A percentile compares a stretch with the other conserved stretches of the same genome.
These are phyloP conservation scores for Eurytoma californica DNA, from an alignment of 2,888 invertebrate species.

Conservation along the genomic window DNA sequence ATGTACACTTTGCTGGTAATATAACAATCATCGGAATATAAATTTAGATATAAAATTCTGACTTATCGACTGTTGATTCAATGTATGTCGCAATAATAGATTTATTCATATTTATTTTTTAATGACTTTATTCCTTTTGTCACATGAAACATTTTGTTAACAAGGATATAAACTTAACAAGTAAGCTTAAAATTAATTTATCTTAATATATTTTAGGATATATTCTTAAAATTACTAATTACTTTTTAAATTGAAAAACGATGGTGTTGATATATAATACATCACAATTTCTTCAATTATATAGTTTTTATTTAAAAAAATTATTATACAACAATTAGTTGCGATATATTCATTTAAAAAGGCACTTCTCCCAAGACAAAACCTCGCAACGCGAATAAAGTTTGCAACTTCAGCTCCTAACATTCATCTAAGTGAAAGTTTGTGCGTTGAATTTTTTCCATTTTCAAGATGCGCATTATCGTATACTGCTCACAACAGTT, in stretches of 20 bases:
- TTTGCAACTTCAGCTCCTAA: constrained; percentile 10
- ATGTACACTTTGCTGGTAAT: not conserved
- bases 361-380: constrained; percentile 1
- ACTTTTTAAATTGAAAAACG: no score
- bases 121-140: not conserved
- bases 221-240: no score
- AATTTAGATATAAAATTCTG: not conserved
- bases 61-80: not conserved
- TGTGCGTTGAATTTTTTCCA: not conserved
- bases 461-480: constrained; percentile 12
- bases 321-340: not conserved
- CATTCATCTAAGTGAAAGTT: constrained; percentile 26
- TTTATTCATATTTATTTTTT: not conserved
- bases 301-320: not conserved
- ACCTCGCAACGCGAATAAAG: not conserved
- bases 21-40: not conserved
- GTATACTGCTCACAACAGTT: constrained; percentile 8
- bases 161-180: not conserved
- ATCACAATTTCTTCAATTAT: not conserved
- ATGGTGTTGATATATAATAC: no score
- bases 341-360: constrained; percentile 13
- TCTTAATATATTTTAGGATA: no score
- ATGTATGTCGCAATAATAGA: not conserved
- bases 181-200: no score
- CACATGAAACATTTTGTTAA: not conserved